These are phyloP conservation scores for Notocelia uddmanniana DNA, from an alignment of 2,888 invertebrate species.

Conservation along the genomic window DNA sequence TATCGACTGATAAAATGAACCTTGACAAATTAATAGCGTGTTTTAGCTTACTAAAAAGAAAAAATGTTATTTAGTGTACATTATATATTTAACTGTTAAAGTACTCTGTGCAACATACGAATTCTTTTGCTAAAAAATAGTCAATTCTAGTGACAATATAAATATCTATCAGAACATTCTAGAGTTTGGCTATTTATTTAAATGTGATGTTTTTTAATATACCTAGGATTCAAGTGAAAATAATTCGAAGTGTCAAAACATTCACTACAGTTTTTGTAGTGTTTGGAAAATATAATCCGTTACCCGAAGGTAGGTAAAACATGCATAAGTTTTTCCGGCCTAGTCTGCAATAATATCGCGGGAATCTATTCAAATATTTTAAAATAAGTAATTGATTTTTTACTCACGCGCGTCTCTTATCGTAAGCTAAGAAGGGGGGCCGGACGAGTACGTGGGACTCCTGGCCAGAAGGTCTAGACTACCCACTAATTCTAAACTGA, in stretches of 20 bases:
- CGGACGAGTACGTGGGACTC: no score
- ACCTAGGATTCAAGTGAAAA: conserved; percentile 10
- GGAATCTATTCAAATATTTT: neutral
- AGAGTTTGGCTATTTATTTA: neutral
- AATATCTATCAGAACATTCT: neutral
- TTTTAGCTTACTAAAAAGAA: neutral
- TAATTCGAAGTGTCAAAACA: conserved; percentile 16
- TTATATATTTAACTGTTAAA: neutral
- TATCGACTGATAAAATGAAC: conserved; percentile 18
- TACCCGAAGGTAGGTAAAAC: conserved; percentile 7
- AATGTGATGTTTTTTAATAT: conserved; percentile 5
- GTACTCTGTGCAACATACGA: neutral
- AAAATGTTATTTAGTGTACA: conserved; percentile 9
- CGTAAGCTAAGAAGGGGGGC: no score
- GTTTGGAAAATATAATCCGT: conserved; percentile 17
- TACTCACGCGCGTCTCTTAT: neutral
- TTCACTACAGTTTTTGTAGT: conserved; percentile 6
- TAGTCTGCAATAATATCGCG: neutral
- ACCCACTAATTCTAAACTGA: no score
- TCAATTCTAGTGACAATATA: neutral
- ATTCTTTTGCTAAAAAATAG: neutral
- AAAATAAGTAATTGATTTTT: neutral
- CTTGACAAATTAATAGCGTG: neutral
- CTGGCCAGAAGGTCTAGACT: no score
- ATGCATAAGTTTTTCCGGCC: neutral